Conservation (phyloP, 2,888 invertebrate species). For the Stenotaenia linearis region DNA sequence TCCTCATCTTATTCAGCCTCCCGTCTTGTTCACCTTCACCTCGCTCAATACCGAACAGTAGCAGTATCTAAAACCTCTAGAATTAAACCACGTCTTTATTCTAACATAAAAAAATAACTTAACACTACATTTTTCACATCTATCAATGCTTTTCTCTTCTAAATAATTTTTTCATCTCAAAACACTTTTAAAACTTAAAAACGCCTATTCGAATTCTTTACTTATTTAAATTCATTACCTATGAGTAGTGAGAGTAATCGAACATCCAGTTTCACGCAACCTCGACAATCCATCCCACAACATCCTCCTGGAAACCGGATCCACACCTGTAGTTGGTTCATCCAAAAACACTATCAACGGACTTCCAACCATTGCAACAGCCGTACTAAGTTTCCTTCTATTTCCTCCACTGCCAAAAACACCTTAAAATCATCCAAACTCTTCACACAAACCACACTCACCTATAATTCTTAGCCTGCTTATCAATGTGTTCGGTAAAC, state of each 20-base stretch:
- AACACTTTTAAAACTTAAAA: too few species aligned
- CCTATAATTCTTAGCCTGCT: conserved; percentile 49
- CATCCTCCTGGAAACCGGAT: conserved; percentile 70
- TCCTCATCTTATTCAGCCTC: too few species aligned
- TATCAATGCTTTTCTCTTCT: too few species aligned
- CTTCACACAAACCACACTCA: too few species aligned
- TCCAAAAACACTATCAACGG: conserved; percentile 65
- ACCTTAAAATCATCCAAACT: neutral
- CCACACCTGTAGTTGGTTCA: conserved; percentile 63
- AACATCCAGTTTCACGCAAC: conserved; percentile 63
- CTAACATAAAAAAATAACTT: too few species aligned
- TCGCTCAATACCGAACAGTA: too few species aligned
- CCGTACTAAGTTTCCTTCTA: conserved; percentile 66
- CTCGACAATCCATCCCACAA: conserved; percentile 70
- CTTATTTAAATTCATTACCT: conserved; percentile 45
- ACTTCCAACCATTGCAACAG: conserved; percentile 63
- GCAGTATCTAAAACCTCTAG: too few species aligned
- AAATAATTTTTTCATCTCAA: too few species aligned
- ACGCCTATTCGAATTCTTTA: too few species aligned
- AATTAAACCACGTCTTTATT: too few species aligned
- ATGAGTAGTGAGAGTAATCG: conserved; percentile 74
- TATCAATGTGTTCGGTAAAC: conserved; percentile 58
- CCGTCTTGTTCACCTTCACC: too few species aligned
- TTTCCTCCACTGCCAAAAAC: conserved; percentile 56
- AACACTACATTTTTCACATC: too few species aligned